A percentile compares a stretch with the other conserved stretches of the same genome.
phyloP scores from a whole-genome alignment of 2,113 vertebrate species.

The Tragelaphus strepsiceros region DNA sequence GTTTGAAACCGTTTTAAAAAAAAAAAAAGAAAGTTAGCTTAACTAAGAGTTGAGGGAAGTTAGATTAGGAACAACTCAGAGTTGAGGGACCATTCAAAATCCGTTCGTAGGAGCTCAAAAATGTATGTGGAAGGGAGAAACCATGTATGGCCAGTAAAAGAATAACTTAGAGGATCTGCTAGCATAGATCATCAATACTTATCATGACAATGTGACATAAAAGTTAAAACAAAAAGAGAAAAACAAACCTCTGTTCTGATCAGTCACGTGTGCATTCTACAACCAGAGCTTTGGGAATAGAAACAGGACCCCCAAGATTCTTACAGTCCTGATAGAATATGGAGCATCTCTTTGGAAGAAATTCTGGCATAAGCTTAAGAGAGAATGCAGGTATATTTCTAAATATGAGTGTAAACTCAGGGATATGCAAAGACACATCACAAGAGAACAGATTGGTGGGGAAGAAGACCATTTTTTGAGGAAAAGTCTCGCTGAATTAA shows the following conservation, averaged over 20 bases:
- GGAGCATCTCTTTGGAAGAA: not conserved
- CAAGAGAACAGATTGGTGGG: not conserved
- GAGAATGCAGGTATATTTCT: not conserved
- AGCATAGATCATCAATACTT: not conserved
- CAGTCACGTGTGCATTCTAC: rapidly evolving
- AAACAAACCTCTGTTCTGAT: not conserved
- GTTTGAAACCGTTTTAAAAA: not conserved
- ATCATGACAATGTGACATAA: rapidly evolving
- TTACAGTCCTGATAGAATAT: not conserved
- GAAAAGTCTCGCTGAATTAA: not conserved
- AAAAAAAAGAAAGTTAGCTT: not conserved
- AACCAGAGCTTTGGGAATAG: not conserved
- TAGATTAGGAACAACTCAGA: not conserved
- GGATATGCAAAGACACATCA: not conserved
- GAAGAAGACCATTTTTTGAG: not conserved
- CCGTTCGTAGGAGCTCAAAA: not conserved
- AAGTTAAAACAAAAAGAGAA: rapidly evolving
- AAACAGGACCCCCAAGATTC: not conserved
- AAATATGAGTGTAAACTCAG: not conserved
- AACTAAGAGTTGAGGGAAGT: not conserved
- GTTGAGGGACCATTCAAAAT: not conserved
- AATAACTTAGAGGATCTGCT: not conserved
- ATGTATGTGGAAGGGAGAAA: not conserved
- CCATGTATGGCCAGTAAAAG: not conserved
- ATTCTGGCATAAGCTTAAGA: not conserved